Evolutionary conservation across 2,888 invertebrate species (phyloP), one percentile per base, ranked within the genome.

Genomic region (Nymphalis polychloros): DNA sequence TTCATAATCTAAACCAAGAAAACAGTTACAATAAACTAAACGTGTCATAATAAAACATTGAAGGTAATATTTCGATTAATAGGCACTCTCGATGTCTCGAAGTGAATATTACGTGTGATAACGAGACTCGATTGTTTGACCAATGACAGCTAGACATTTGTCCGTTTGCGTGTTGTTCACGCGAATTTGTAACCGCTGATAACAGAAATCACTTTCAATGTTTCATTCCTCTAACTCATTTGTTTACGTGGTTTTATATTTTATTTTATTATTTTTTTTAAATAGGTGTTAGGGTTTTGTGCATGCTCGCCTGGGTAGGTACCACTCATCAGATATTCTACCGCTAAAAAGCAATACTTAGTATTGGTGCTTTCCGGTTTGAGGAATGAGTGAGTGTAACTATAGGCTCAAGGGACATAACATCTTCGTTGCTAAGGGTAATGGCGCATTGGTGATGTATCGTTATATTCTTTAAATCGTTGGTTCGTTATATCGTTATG

Each of bases 141-240:
- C 62, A 55, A 72, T 53, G 53, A 17, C 55, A 55, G 20, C 16
- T 8, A 8, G 50, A 62, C 49, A 64, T 70, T 70, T 64, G 67
- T 70, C 70, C 62, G 46, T 67, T 67, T 62, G 70, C 64, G 61
- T 64, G 46, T 64, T 48, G 47, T 61, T 47, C 64, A 19, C 46
- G 61, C 61, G 52, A 52, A 70, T 67, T 70, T 70, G 67, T 70
- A 67, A 64, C 67, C 23, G 61, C 70, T 59, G 70, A 67, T 67
- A 70, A 52, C 49, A 16, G 13, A 20, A 64, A 68, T 70, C 61
- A 50, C 59, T 35, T 48, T 48, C 64, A 49, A 70, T 70, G 62
- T 64, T 64, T 67, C 64, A 62, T 64, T 67, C 47, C 20, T 62
- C 47, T 27, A 27, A 47, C 10, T 23, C 63, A 52, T 61, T 65